Percentiles rank a stretch among this genome's conserved stretches.
Conservation (phyloP, 2,797 vertebrate species). For the Alcedo atthis region DNA sequence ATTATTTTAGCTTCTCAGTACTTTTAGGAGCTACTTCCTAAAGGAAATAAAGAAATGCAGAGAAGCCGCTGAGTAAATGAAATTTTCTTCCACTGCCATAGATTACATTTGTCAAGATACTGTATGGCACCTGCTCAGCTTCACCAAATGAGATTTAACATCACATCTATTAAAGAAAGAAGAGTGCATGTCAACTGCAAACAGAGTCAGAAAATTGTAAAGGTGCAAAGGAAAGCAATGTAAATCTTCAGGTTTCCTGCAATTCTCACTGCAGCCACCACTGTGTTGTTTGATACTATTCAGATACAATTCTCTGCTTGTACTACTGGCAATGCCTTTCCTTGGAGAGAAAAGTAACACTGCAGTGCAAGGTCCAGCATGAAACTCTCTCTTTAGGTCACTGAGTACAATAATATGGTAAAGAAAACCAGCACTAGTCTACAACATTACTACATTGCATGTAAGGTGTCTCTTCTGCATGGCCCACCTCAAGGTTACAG, state of each 20-base stretch:
- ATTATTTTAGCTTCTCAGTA: background rate
- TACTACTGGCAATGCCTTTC: background rate
- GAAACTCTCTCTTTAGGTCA: background rate
- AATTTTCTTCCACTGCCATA: background rate
- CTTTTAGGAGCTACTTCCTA: background rate
- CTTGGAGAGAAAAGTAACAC: background rate
- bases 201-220: background rate
- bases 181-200: background rate
- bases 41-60: background rate
- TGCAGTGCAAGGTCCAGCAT: background rate
- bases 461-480: background rate
- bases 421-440: background rate
- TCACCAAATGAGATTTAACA: background rate
- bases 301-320: background rate
- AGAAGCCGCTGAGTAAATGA: background rate
- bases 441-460: background rate
- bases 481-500: background rate
- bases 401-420: background rate
- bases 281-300: background rate
- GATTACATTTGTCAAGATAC: background rate
- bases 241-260: background rate
- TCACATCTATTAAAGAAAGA: background rate
- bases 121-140: background rate
- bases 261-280: background rate
- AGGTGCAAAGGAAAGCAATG: background rate